phyloP scores from a whole-genome alignment of 1,140 invertebrate genomes.

The Pectinophora gossypiella region DNA sequence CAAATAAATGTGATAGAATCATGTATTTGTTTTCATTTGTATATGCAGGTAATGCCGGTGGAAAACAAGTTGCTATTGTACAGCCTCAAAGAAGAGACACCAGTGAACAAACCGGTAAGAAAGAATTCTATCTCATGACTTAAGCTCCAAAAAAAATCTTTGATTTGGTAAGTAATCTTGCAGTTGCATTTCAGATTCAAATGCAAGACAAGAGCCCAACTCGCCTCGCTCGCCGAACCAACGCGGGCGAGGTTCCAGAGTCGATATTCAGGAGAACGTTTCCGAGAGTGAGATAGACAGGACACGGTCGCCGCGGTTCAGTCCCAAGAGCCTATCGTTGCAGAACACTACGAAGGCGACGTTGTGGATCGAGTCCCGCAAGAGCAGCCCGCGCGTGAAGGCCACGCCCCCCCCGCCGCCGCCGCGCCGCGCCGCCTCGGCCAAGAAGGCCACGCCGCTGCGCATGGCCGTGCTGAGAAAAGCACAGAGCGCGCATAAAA shows the following conservation, averaged over 20 bases:
- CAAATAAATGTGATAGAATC: too few species aligned
- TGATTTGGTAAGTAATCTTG: not conserved
- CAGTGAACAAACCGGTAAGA: constrained; percentile 32
- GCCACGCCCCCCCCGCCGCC: not conserved
- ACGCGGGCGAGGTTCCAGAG: not conserved
- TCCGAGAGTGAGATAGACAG: too few species aligned
- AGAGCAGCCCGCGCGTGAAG: constrained; percentile 29
- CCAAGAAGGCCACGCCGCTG: constrained; percentile 26
- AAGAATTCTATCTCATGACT: too few species aligned
- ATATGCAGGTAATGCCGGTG: constrained; percentile 27
- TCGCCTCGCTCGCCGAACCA: not conserved
- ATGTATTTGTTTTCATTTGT: too few species aligned
- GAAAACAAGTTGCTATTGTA: constrained; percentile 59
- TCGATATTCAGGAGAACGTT: too few species aligned
- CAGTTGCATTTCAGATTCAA: not conserved
- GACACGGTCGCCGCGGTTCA: too few species aligned
- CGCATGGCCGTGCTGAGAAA: constrained; percentile 24
- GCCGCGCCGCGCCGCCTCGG: constrained; percentile 7
- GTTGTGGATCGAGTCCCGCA: constrained; percentile 45
- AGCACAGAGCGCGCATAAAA: constrained; percentile 24
- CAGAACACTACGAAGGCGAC: constrained; percentile 38
- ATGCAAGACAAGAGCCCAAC: not conserved
- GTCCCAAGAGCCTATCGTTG: too few species aligned
- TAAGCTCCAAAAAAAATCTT: not conserved
- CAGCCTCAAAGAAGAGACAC: constrained; percentile 52